A percentile compares a stretch with the other conserved stretches of the same genome.
These are phyloP conservation scores for Cotesia vestalis DNA, from an alignment of 1,140 invertebrate species.

Conservation along the genomic window DNA sequence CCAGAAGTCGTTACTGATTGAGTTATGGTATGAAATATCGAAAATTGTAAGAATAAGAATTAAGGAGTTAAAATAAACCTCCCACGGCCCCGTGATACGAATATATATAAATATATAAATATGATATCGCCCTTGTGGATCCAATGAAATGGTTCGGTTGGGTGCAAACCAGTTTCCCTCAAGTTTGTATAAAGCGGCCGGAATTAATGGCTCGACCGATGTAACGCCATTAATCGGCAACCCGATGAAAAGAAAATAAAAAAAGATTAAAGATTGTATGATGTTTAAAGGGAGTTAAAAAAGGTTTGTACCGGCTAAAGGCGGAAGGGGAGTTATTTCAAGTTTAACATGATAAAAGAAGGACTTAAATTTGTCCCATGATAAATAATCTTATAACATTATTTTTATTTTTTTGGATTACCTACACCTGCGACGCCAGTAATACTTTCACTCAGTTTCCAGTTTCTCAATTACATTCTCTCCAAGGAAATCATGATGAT, in stretches of 20 bases:
- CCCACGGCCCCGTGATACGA: neutral
- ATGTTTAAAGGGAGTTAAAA: conserved; percentile 1
- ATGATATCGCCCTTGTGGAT: conserved; percentile 25
- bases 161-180: conserved; percentile 28
- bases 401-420: neutral
- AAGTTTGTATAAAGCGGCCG: conserved; percentile 26
- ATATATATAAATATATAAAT: neutral
- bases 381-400: conserved; percentile 14
- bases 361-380: neutral
- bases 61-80: conserved; percentile 16
- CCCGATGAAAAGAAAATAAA: conserved; percentile 21
- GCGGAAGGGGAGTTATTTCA: neutral
- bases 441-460: conserved; percentile 26
- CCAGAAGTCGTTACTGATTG: too few relatives aligned
- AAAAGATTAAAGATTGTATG: neutral
- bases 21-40: too few relatives aligned
- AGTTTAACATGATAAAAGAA: conserved; percentile 5
- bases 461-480: neutral
- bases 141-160: conserved; percentile 23
- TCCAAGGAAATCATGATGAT: conserved; percentile 9
- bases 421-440: neutral
- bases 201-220: conserved; percentile 21
- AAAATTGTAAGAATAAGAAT: neutral
- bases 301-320: neutral
- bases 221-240: conserved; percentile 24